phyloP scores from a whole-genome alignment of 1,140 invertebrate species.

The Drosophila sp. region DNA sequence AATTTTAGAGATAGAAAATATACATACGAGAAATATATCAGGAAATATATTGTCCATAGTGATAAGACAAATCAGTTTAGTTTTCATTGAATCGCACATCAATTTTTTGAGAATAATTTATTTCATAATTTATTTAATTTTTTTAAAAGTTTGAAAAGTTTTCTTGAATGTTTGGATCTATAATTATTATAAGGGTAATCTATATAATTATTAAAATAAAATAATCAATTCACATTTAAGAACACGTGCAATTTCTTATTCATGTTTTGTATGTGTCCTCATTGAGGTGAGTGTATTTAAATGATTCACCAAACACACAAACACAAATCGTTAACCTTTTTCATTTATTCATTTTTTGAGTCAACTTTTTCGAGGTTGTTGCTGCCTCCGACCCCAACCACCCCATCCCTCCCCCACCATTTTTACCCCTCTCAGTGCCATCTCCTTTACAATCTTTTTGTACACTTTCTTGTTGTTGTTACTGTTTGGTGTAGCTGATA shows the following conservation, averaged over 20 bases:
- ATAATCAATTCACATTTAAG: too few species aligned
- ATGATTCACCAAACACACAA: conserved; percentile 2
- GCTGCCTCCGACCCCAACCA: not conserved
- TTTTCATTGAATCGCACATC: too few species aligned
- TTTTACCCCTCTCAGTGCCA: not conserved
- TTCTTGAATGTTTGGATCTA: too few species aligned
- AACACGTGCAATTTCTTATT: not conserved
- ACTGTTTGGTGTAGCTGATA: conserved; percentile 49
- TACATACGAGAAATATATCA: too few species aligned
- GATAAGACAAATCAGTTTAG: too few species aligned
- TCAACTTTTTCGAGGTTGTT: conserved; percentile 49
- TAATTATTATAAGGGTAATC: too few species aligned
- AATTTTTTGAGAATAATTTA: too few species aligned
- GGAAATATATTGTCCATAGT: too few species aligned
- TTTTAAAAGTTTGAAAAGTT: too few species aligned
- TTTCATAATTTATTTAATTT: too few species aligned
- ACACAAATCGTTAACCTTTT: conserved; percentile 16
- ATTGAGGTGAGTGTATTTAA: conserved; percentile 21
- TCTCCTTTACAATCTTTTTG: conserved; percentile 17
- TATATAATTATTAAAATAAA: too few species aligned
- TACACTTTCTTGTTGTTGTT: conserved; percentile 5
- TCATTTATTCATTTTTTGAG: conserved; percentile 23
- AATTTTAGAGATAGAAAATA: too few species aligned
- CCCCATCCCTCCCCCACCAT: not conserved
- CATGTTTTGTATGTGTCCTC: conserved; percentile 4